phyloP scores from a whole-genome alignment of 1,140 invertebrate species.

The Holotrichia oblita region DNA sequence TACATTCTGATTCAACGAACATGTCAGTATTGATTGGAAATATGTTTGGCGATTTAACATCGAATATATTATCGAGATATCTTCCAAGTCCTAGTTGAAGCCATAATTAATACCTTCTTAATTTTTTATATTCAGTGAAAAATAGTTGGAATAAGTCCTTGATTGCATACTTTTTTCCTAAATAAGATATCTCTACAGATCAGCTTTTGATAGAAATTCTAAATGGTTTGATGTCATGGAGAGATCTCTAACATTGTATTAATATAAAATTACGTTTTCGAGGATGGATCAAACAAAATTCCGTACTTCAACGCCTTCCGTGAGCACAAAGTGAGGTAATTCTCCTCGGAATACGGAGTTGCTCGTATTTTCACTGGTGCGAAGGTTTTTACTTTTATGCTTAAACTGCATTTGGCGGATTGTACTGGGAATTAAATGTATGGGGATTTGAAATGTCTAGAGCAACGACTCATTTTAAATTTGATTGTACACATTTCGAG shows the following conservation, averaged over 20 bases:
- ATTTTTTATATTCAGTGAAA: no score
- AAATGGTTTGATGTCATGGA: no score
- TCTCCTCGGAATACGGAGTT: conserved; percentile 37
- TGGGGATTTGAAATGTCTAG: conserved; percentile 34
- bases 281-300: conserved; percentile 30
- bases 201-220: no score
- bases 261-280: conserved; percentile 19
- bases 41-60: no score
- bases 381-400: conserved; percentile 4
- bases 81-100: no score
- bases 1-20: no score
- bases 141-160: no score
- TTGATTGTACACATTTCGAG: conserved; percentile 34
- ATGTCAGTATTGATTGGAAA: no score
- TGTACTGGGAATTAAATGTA: conserved; percentile 38
- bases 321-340: conserved; percentile 19
- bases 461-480: conserved; percentile 41
- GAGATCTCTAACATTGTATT: background rate
- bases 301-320: conserved; percentile 31
- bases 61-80: no score
- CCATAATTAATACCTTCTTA: no score
- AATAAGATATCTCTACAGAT: no score
- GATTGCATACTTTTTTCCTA: no score
- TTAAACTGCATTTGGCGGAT: background rate
- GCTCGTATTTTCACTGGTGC: background rate